Percentiles rank a stretch among this genome's conserved stretches.
Conservation (phyloP, 2,113 vertebrate species). For the Sceloporus tristichus region DNA sequence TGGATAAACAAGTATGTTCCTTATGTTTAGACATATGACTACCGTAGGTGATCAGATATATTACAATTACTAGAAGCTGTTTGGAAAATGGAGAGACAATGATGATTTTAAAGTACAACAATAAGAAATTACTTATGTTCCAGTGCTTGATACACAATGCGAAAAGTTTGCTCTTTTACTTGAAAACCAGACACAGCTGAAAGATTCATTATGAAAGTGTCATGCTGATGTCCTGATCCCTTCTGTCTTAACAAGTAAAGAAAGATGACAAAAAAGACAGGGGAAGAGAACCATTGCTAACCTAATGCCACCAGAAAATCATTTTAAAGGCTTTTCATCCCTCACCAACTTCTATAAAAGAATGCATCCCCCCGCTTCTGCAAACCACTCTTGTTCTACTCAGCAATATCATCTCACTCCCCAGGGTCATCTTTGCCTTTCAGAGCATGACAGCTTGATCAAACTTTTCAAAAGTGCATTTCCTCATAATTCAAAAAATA, state of each 20-base stretch:
- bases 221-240: conserved; percentile 36
- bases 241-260: not conserved
- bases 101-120: not conserved
- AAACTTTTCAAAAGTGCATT: conserved; percentile 59
- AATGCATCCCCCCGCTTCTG: conserved; percentile 52
- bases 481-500: conserved; percentile 56
- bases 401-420: conserved; percentile 66
- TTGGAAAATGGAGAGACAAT: conserved; percentile 6
- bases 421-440: conserved; percentile 68
- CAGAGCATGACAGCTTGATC: conserved; percentile 71
- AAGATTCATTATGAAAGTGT: conserved; percentile 54
- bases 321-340: conserved; percentile 55
- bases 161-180: conserved; percentile 24
- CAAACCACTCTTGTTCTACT: conserved; percentile 57
- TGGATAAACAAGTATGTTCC: not conserved
- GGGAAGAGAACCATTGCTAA: conserved; percentile 38
- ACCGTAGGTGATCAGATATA: not conserved
- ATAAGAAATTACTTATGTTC: not conserved
- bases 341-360: conserved; percentile 50
- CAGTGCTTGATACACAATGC: conserved; percentile 35
- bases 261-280: conserved; percentile 41
- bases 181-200: conserved; percentile 30
- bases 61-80: not conserved
- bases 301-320: conserved; percentile 43
- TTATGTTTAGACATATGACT: not conserved